phyloP scores from a whole-genome alignment of 2,113 vertebrate species.

The Mus spicilegus region DNA sequence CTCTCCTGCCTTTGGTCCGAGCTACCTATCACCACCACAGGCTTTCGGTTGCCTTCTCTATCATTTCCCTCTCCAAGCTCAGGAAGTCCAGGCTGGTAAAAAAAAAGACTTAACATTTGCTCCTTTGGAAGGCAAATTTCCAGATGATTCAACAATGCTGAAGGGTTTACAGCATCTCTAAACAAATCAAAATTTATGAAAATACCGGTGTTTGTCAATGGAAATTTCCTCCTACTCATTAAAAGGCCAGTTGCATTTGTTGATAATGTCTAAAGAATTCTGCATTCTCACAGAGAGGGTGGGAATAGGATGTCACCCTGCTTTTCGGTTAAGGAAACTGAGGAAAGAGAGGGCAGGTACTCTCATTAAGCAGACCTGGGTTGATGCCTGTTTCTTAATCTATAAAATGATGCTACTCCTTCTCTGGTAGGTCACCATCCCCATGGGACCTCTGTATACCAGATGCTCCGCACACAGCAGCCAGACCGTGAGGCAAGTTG shows the following conservation, averaged over 20 bases:
- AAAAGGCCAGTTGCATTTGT: conserved; percentile 47
- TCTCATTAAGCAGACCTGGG: neutral
- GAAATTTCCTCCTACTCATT: conserved; percentile 50
- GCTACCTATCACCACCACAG: neutral
- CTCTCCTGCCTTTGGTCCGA: neutral
- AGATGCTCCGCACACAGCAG: neutral
- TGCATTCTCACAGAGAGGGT: neutral
- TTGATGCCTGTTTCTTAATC: neutral
- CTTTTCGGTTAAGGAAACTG: neutral
- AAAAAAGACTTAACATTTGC: conserved; percentile 62
- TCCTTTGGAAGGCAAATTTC: conserved; percentile 73
- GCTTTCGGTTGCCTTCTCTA: neutral
- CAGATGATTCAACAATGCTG: conserved; percentile 46
- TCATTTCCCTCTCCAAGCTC: conserved; percentile 16
- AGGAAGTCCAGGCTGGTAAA: neutral
- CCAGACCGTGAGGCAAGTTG: neutral
- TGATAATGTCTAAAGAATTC: conserved; percentile 41
- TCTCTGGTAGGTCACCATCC: neutral
- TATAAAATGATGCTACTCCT: neutral
- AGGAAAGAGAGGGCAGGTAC: neutral
- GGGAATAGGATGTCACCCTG: too few species aligned
- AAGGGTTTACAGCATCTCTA: conserved; percentile 52
- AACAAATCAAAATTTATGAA: conserved; percentile 61
- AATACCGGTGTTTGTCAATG: conserved; percentile 64
- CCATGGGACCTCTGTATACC: neutral